These are phyloP conservation scores for Spatulosminthurus flaviceps DNA, from an alignment of 2,888 invertebrate genomes.

Conservation along the genomic window DNA sequence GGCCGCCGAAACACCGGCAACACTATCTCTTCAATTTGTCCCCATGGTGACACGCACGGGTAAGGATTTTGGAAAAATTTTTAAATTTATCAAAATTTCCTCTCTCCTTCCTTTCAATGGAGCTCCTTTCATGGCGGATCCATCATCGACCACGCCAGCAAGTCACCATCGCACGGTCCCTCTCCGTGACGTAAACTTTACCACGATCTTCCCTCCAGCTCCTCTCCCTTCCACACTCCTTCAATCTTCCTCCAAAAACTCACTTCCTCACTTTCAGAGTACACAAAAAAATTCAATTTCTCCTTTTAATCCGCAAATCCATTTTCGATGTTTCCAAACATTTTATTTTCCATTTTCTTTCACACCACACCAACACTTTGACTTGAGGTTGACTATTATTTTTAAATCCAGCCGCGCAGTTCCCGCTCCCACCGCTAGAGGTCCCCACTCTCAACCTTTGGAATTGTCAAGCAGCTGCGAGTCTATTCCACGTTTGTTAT, in stretches of 20 bases:
- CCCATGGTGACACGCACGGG: conserved; percentile 47
- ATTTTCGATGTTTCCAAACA: too few relatives aligned
- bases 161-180: conserved; percentile 41
- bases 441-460: neutral
- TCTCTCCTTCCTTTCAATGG: conserved; percentile 30
- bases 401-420: neutral
- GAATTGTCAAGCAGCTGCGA: conserved; percentile 12
- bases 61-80: conserved; percentile 39
- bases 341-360: neutral
- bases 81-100: conserved; percentile 48
- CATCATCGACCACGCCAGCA: conserved; percentile 58
- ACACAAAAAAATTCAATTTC: neutral
- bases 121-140: conserved; percentile 58
- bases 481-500: neutral
- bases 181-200: neutral
- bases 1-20: conserved; percentile 57
- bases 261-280: neutral
- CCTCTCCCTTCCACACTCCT: too few relatives aligned
- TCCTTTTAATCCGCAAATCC: too few relatives aligned
- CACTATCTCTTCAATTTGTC: conserved; percentile 55
- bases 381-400: neutral
- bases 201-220: neutral
- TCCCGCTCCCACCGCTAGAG: neutral
- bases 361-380: neutral
- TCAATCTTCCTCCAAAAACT: neutral